Conservation (phyloP, 2,888 invertebrate genomes). For the Brachynemurus nebulosus region DNA sequence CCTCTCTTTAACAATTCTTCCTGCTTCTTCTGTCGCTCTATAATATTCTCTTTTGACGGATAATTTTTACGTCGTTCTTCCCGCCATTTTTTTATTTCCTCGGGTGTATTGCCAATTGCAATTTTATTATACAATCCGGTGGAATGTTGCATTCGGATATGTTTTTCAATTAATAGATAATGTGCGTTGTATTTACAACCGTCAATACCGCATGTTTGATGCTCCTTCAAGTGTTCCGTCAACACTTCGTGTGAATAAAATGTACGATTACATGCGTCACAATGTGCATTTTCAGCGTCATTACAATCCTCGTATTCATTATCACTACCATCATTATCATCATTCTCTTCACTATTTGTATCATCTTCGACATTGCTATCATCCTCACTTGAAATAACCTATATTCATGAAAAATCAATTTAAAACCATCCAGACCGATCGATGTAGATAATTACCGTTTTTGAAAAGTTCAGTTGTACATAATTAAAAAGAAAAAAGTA, state of each 20-base stretch:
- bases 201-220: conserved; percentile 65
- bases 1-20: conserved; percentile 59
- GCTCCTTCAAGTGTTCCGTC: conserved; percentile 54
- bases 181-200: conserved; percentile 70
- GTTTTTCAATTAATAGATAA: conserved; percentile 63
- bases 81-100: conserved; percentile 75
- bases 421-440: too few relatives aligned
- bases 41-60: conserved; percentile 47
- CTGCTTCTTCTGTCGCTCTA: conserved; percentile 43
- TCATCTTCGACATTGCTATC: conserved; percentile 18
- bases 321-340: not conserved
- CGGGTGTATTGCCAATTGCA: conserved; percentile 56
- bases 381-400: conserved; percentile 24
- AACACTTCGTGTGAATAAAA: conserved; percentile 46
- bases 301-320: conserved; percentile 24
- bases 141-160: conserved; percentile 69
- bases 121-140: conserved; percentile 73
- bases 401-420: too few relatives aligned
- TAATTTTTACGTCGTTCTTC: conserved; percentile 66
- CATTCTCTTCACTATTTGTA: too few relatives aligned
- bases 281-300: too few relatives aligned
- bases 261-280: conserved; percentile 71
- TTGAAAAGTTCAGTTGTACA: too few relatives aligned
- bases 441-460: too few relatives aligned
- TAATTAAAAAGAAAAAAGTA: too few relatives aligned